Conservation (phyloP, 2,113 vertebrate species). For the Limnothrissa miodon region DNA sequence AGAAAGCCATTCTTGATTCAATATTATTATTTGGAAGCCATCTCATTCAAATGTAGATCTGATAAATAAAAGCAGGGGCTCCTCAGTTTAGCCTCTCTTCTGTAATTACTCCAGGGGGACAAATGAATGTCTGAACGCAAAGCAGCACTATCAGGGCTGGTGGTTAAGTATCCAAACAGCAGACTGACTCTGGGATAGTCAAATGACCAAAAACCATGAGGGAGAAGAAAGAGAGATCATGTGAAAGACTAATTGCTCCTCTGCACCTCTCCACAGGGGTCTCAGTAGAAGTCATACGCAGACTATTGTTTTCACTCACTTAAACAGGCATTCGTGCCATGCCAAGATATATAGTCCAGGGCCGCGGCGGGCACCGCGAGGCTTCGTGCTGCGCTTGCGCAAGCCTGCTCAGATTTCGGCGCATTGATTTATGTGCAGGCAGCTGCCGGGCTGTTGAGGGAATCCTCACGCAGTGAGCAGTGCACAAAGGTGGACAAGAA, state of each 20-base stretch:
- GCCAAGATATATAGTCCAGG: slow-evolving; percentile 27
- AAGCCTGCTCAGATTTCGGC: slow-evolving; percentile 54
- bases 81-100: not conserved
- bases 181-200: not conserved
- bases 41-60: slow-evolving; percentile 14
- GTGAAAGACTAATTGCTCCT: slow-evolving; percentile 3
- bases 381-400: slow-evolving; percentile 40
- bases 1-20: slow-evolving; percentile 7
- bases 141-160: not conserved
- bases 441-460: slow-evolving; percentile 59
- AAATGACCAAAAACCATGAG: not conserved
- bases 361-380: slow-evolving; percentile 37
- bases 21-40: slow-evolving; percentile 11
- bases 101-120: slow-evolving; percentile 5
- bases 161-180: slow-evolving; percentile 16
- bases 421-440: slow-evolving; percentile 66
- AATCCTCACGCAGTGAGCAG: slow-evolving; percentile 44
- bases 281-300: not conserved
- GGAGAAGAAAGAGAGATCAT: not conserved
- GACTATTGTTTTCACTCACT: slow-evolving; percentile 18
- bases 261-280: not conserved
- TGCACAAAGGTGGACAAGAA: slow-evolving; percentile 49
- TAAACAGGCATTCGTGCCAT: slow-evolving; percentile 1
- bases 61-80: not conserved
- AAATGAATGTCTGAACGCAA: not conserved